Percentiles rank a stretch among this genome's conserved stretches.
These are phyloP conservation scores for Hyles euphorbiae DNA, from an alignment of 1,140 invertebrate species.

Conservation along the genomic window DNA sequence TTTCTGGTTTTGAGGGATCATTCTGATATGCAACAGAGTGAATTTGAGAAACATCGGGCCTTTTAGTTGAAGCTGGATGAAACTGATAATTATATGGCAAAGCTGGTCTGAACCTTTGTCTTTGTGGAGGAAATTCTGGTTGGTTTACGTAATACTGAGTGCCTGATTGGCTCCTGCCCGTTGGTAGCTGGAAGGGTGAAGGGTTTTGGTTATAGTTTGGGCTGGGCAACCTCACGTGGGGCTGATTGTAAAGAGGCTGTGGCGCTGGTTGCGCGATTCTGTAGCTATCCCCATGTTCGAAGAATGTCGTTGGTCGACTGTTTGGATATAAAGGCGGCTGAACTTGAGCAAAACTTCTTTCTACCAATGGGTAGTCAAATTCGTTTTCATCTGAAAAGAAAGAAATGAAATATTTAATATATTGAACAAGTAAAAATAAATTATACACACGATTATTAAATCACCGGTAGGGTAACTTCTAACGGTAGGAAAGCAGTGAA, in stretches of 20 bases:
- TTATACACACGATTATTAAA: no score
- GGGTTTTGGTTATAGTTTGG: conserved; percentile 69
- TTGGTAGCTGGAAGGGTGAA: conserved; percentile 67
- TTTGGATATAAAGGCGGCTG: conserved; percentile 67
- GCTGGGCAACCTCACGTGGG: conserved; percentile 53
- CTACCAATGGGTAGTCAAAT: conserved; percentile 64
- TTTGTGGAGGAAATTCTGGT: conserved; percentile 57
- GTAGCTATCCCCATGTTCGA: conserved; percentile 56
- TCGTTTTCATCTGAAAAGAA: conserved; percentile 66
- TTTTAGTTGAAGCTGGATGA: conserved; percentile 68
- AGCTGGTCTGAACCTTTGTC: conserved; percentile 60
- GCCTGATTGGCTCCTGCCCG: conserved; percentile 63
- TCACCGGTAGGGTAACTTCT: no score
- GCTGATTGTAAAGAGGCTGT: conserved; percentile 55
- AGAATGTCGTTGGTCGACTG: conserved; percentile 55
- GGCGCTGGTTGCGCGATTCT: conserved; percentile 46
- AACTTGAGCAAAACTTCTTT: conserved; percentile 72
- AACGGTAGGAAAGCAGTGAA: no score
- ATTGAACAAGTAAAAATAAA: neutral
- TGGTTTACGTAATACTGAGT: conserved; percentile 68
- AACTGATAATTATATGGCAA: conserved; percentile 67
- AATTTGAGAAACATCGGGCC: conserved; percentile 63
- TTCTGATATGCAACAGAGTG: conserved; percentile 72
- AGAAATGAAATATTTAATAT: conserved; percentile 16
- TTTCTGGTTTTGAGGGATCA: conserved; percentile 76